phyloP scores from a whole-genome alignment of 1,140 invertebrate species.

The Phymastichus coffea region DNA sequence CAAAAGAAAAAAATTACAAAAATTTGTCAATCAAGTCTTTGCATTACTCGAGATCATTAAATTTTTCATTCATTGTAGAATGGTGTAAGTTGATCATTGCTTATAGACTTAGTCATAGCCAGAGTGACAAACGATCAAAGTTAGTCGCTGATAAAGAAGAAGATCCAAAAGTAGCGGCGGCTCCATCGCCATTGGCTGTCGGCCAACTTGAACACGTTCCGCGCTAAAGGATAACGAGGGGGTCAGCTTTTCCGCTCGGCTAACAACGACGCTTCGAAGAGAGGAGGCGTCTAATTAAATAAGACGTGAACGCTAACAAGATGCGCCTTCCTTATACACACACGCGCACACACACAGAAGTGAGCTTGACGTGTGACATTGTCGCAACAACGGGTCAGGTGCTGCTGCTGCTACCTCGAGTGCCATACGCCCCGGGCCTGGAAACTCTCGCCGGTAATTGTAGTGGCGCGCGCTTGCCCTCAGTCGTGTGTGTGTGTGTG shows the following conservation, averaged over 20 bases:
- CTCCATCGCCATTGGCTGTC: conserved; percentile 35
- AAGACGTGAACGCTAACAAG: conserved; percentile 52
- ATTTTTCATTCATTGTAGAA: too few species aligned
- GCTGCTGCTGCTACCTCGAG: conserved; percentile 29
- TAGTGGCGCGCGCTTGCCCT: conserved; percentile 36
- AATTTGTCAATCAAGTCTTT: too few species aligned
- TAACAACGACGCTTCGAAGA: conserved; percentile 52
- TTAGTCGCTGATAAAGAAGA: conserved; percentile 1
- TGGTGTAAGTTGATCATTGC: too few species aligned
- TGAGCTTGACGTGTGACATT: conserved; percentile 32
- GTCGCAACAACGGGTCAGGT: conserved; percentile 36
- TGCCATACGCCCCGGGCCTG: conserved; percentile 40
- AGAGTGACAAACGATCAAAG: not conserved
- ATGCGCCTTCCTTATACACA: too few species aligned
- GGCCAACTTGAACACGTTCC: conserved; percentile 53
- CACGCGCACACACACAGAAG: too few species aligned
- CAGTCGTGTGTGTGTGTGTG: not conserved
- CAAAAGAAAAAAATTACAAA: too few species aligned
- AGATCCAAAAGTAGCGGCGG: too few species aligned
- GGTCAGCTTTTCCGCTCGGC: conserved; percentile 12
- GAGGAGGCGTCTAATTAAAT: conserved; percentile 54
- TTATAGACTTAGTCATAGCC: too few species aligned
- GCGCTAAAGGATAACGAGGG: conserved; percentile 34
- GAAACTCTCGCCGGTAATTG: conserved; percentile 48
- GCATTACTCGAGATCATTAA: too few species aligned